These are phyloP conservation scores for Philaethria dido DNA, from an alignment of 2,888 invertebrate species.

Conservation along the genomic window DNA sequence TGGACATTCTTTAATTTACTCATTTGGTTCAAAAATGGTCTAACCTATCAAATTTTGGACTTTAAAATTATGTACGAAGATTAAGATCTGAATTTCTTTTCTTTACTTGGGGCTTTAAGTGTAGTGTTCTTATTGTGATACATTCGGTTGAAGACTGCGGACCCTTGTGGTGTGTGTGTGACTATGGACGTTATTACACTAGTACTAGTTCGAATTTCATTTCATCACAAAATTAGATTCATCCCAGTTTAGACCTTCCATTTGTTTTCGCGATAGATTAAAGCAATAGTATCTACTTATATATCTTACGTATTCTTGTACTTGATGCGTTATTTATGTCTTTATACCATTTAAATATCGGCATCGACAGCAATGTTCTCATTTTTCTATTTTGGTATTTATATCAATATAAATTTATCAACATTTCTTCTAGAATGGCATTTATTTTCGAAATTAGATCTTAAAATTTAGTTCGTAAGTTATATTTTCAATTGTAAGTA, in stretches of 20 bases:
- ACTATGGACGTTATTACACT: slow-evolving; percentile 52
- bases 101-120: slow-evolving; percentile 56
- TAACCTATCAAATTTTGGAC: slow-evolving; percentile 5
- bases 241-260: slow-evolving; percentile 30
- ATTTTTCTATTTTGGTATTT: slow-evolving; percentile 10
- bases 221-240: slow-evolving; percentile 33
- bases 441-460: slow-evolving; percentile 65
- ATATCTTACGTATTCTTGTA: slow-evolving; percentile 30
- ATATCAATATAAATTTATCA: slow-evolving; percentile 19
- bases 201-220: slow-evolving; percentile 40
- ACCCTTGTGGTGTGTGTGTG: slow-evolving; percentile 74
- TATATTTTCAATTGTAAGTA: slow-evolving; percentile 46
- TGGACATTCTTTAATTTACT: slow-evolving; percentile 15
- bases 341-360: slow-evolving; percentile 4
- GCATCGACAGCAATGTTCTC: slow-evolving; percentile 8
- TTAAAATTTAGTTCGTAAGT: slow-evolving; percentile 54
- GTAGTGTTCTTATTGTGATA: slow-evolving; percentile 75
- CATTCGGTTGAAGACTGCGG: slow-evolving; percentile 76
- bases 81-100: slow-evolving; percentile 29
- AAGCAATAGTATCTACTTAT: slow-evolving; percentile 40
- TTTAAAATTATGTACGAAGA: neutral
- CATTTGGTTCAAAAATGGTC: slow-evolving; percentile 22
- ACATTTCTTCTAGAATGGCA: slow-evolving; percentile 58
- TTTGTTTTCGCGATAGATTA: slow-evolving; percentile 19
- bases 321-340: slow-evolving; percentile 29